A percentile compares a stretch with the other conserved stretches of the same genome.
phyloP scores from a whole-genome alignment of 2,113 vertebrate genomes.

The Sturnus vulgaris region DNA sequence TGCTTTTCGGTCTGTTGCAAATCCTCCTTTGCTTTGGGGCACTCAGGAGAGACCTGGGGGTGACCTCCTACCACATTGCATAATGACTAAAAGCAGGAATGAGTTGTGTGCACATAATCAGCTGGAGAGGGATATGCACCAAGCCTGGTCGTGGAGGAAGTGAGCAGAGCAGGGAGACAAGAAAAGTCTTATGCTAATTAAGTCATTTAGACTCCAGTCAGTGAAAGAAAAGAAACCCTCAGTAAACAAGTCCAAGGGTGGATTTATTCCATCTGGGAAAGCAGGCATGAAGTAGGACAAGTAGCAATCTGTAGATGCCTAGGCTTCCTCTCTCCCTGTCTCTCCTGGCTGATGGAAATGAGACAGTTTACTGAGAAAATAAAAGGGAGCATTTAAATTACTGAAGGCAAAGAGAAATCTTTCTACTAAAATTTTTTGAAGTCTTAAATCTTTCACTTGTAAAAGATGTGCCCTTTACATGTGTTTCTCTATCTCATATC shows the following conservation, averaged over 20 bases:
- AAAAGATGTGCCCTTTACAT: neutral
- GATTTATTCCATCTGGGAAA: neutral
- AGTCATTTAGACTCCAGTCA: neutral
- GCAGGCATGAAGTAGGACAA: neutral
- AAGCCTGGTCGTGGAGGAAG: neutral
- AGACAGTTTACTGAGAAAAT: neutral
- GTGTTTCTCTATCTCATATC: neutral
- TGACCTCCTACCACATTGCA: neutral
- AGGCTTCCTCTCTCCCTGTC: neutral
- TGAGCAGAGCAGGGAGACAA: neutral
- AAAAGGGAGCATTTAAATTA: neutral
- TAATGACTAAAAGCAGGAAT: neutral
- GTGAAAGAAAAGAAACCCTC: neutral
- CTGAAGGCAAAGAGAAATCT: neutral
- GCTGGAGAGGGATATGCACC: neutral
- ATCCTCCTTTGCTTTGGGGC: neutral
- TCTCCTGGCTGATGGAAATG: neutral
- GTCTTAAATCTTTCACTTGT: neutral
- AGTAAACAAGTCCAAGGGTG: neutral
- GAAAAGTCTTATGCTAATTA: neutral
- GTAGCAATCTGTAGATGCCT: neutral
- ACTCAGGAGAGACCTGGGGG: neutral
- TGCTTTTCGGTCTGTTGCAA: neutral
- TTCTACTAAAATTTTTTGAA: neutral
- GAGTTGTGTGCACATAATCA: accelerated